Evolutionary conservation across 2,888 invertebrate genomes (phyloP), one percentile per base, ranked within the genome.

Genomic region (Drosophila vallismaia): DNA sequence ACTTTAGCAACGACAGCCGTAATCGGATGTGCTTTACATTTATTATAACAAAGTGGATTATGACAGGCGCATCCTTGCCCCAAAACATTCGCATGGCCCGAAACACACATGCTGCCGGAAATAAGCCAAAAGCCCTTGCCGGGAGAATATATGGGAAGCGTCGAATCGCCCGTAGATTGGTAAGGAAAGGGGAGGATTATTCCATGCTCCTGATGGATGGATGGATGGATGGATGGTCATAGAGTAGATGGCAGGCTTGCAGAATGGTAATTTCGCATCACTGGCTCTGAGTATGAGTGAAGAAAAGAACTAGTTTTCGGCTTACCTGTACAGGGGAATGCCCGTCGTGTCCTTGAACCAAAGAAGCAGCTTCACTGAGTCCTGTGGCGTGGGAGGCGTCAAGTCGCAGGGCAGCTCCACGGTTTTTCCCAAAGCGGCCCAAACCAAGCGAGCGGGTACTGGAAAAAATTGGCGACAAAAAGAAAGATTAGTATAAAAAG

Each of bases 291-390:
- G 42, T n/a, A 19, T 2, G 12, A 29, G 7, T 14, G 19, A 2
- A 7, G 40, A 44, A 64, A 86, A 74, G 59, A 36, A 38, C 72
- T 72, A 70, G 73, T 62, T 72, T 12, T 54, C 49, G 92, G 92
- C 93, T 93, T 91, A 97, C 97, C 96, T 97, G 92, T 97, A 97
- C 60, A 97, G 93, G 9, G 97, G 97, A 93, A 97, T 96, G 66
- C 96, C 94, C 53, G 94, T 94, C 51, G 94, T 93, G 89, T 97
- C 97, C 91, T 97, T 97, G 93, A 97, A 97, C 97, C 97, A 97
- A 70, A 97, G 94, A 86, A 97, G 94, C 94, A 97, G 94, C 87
- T 95, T 96, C 48, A 97, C 95, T 58, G 93, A 93, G 79, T 96
- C 95, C 53, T 93, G 93, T 0, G 94, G 93, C 26, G 94, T 93